Evolutionary conservation across 1,140 invertebrate species (phyloP).

Genomic region (Scaptomyza pallida): DNA sequence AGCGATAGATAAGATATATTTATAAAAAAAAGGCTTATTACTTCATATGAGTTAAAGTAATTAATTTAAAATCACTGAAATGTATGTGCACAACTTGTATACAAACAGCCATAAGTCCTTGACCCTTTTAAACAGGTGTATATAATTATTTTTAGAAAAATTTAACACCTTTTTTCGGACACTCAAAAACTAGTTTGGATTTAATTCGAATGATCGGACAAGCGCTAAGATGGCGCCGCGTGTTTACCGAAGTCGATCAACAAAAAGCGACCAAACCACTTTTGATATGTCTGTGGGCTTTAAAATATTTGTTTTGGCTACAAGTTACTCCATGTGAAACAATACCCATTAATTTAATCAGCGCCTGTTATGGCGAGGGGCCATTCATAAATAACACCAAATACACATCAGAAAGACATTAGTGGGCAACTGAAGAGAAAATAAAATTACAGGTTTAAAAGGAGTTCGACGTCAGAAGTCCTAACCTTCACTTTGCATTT

Average conservation of each 20-base stretch:
- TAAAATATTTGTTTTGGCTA: constrained; percentile 26
- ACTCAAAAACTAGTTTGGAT: constrained; percentile 65
- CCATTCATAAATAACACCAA: constrained; percentile 67
- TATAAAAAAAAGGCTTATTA: not conserved
- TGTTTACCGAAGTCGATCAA: constrained; percentile 52
- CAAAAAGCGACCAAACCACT: constrained; percentile 28
- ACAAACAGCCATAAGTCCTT: constrained; percentile 31
- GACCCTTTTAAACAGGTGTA: constrained; percentile 21
- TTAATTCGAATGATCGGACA: constrained; percentile 36
- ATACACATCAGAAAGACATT: not conserved
- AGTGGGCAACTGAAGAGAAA: not conserved
- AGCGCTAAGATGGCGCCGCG: constrained; percentile 50
- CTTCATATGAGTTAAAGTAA: not conserved
- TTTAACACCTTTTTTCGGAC: constrained; percentile 40
- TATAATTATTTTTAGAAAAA: constrained; percentile 29
- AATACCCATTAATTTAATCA: constrained; percentile 56
- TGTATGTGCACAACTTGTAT: not conserved
- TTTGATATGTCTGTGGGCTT: constrained; percentile 35
- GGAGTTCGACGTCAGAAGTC: constrained; percentile 33
- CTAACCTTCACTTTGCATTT: constrained; percentile 38
- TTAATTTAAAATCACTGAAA: too few species aligned
- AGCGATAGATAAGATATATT: not conserved
- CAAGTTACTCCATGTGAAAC: constrained; percentile 18
- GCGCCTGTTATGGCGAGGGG: constrained; percentile 76
- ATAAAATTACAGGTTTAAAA: constrained; percentile 19